phyloP scores from a whole-genome alignment of 37 sponge, comb jelly and placozoan genomes.

The Spongia lamella region DNA sequence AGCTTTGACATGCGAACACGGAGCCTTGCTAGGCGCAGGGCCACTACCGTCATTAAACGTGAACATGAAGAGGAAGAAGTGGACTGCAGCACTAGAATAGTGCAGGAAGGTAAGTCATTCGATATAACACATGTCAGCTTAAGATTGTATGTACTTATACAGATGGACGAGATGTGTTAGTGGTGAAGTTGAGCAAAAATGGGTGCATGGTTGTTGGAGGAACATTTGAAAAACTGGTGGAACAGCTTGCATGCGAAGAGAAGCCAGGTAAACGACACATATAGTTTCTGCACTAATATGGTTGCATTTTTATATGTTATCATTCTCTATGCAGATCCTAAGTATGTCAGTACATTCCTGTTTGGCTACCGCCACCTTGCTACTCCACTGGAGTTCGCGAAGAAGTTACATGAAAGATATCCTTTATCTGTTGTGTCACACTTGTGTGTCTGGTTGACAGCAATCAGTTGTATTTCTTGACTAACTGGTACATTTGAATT shows the following conservation, averaged over 20 bases:
- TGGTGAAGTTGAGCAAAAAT: slow-evolving; percentile 34
- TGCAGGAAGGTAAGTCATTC: no score
- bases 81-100: no score
- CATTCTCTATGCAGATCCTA: slow-evolving; percentile 36
- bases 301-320: background rate
- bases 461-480: slow-evolving; percentile 30
- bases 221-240: slow-evolving; percentile 74
- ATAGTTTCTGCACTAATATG: background rate
- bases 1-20: no score
- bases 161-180: slow-evolving; percentile 61
- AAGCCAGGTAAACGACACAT: slow-evolving; percentile 49
- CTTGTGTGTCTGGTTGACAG: no score
- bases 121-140: no score
- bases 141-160: background rate
- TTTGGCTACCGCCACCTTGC: slow-evolving; percentile 71
- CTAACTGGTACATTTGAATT: slow-evolving; percentile 54
- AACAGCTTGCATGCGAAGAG: slow-evolving; percentile 74
- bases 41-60: no score
- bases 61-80: no score
- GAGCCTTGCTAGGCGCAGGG: no score
- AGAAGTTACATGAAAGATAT: slow-evolving; percentile 64
- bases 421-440: slow-evolving; percentile 15
- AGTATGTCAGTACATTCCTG: slow-evolving; percentile 69
- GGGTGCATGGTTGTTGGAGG: slow-evolving; percentile 60
- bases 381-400: slow-evolving; percentile 39